Evolutionary conservation across 2,797 vertebrate species (phyloP), one percentile per base, ranked within the genome.

Genomic region (Craterocephalus amniculus): DNA sequence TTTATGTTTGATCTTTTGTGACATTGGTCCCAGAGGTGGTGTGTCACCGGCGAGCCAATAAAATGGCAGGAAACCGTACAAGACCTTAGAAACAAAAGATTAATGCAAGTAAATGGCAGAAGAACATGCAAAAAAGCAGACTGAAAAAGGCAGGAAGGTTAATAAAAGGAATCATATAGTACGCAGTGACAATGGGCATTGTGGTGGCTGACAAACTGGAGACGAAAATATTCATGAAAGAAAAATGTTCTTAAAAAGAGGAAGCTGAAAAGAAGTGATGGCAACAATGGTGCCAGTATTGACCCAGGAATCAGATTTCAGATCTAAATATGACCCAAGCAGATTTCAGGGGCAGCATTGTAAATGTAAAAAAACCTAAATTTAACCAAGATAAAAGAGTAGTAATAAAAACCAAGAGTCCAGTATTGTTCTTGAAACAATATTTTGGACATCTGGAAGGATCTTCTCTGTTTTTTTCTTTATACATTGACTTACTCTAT

Each of bases 11-110:
- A 85, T 88, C 82, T 77, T 60, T 54, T 35, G 38, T 75, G 63
- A 81, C 67, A 5, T 31, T 4, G 48, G 40, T 80, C 80, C 76
- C 79, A 63, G 56, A 66, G 81, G 87, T 29, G 91, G 87, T 89
- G 87, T 90, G 87, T 88, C 87, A 1, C 38, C 36, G 5, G 57
- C 70, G 1, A 35, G 16, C 90, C 91, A 92, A 90, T 92, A 4
- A 72, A 67, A 82, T 16, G 49, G 6, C 75, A 84, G 86, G 75
- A 85, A 74, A 82, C 29, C 24, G 36, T 27, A 51, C 78, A 70
- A 58, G 57, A n/a, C 66, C 70, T 54, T 32, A 65, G 70, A 76
- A 75, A 60, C 32, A 66, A 67, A 38, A 12, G 11, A 35, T 10
- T 2, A 38, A 38, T 38, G 45, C 64, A 36, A 11, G 0, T 14